Evolutionary conservation across 2,797 vertebrate genomes (phyloP).

Genomic region (Pangasius mekongensis): DNA sequence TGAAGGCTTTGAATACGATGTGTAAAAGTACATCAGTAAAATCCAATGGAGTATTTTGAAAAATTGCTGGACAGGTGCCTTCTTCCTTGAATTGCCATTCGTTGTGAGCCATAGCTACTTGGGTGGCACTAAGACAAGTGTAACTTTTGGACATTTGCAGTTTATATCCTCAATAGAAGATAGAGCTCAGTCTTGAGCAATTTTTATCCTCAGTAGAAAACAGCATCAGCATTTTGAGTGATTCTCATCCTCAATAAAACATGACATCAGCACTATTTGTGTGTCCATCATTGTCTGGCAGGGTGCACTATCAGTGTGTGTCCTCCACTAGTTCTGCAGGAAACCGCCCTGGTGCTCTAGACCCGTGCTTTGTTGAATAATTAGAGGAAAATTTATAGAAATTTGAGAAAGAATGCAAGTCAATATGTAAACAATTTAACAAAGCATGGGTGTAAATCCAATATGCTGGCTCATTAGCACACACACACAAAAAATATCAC

Average conservation of each 20-base stretch:
- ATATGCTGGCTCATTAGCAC: neutral
- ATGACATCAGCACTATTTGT: neutral
- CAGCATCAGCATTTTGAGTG: neutral
- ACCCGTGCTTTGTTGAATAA: neutral
- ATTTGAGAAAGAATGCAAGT: neutral
- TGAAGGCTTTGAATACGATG: neutral
- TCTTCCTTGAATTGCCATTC: neutral
- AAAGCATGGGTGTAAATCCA: neutral
- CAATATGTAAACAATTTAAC: neutral
- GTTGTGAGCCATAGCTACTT: neutral
- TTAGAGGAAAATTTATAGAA: neutral
- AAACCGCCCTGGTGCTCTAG: neutral
- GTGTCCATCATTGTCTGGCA: neutral
- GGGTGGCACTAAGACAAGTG: neutral
- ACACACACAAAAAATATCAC: neutral
- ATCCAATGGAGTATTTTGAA: no score
- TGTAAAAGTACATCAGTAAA: neutral
- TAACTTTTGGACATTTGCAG: neutral
- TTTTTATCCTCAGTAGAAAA: neutral
- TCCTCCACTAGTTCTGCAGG: neutral
- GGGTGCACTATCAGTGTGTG: neutral
- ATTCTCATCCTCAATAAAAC: slow-evolving; percentile 4
- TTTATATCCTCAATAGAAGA: neutral
- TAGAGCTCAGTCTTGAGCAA: neutral
- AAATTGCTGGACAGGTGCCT: neutral